phyloP scores from a whole-genome alignment of 30 jellyfish, hydroid and myxozoan genomes.

The Aurelia coerulea region DNA sequence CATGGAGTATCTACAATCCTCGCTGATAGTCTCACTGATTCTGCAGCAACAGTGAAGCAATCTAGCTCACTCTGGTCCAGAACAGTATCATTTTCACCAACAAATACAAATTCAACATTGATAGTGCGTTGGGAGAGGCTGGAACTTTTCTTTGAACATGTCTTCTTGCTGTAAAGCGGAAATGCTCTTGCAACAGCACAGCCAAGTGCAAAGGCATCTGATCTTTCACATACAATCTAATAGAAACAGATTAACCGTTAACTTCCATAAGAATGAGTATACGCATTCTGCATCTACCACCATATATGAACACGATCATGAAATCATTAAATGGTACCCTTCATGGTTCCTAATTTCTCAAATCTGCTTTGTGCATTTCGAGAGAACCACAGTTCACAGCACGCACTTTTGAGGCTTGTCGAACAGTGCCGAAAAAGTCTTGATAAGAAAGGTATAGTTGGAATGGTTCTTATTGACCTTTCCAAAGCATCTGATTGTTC shows the following conservation, averaged over 20 bases:
- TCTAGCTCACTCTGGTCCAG: constrained; percentile 64
- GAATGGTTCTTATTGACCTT: no score
- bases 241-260: neutral
- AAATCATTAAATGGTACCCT: no score
- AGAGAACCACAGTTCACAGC: no score
- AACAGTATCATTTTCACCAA: constrained; percentile 60
- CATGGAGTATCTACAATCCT: constrained; percentile 94
- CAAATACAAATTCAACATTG: constrained; percentile 75
- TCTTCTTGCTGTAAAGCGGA: constrained; percentile 78
- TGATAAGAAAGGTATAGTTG: no score
- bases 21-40: constrained; percentile 93
- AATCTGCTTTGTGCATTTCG: no score
- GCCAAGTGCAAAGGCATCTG: constrained; percentile 91
- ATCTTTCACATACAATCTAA: constrained; percentile 86
- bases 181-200: constrained; percentile 86
- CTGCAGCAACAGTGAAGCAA: constrained; percentile 71
- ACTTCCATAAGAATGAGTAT: neutral
- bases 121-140: constrained; percentile 4
- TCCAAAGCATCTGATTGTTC: no score
- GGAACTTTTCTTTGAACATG: constrained; percentile 6
- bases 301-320: neutral
- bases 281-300: neutral
- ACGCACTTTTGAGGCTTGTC: no score
- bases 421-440: no score
- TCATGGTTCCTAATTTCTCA: no score